Evolutionary conservation across 2,797 vertebrate genomes (phyloP).

Genomic region (Hafferia zeledoni): DNA sequence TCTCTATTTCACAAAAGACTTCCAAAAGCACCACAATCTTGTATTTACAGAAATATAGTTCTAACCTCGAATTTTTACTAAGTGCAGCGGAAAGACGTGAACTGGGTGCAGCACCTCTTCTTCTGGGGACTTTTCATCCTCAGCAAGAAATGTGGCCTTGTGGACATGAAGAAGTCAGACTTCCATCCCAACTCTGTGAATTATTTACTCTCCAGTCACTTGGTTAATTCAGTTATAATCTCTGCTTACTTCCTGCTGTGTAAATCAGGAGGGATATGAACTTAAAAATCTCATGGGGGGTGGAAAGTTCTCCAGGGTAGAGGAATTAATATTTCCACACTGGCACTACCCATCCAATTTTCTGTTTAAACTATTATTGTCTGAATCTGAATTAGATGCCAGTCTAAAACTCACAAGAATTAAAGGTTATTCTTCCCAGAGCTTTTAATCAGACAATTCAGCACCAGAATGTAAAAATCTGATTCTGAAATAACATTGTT

Average conservation of each 20-base stretch:
- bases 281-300: neutral
- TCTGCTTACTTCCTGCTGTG: neutral
- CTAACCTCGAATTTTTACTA: neutral
- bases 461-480: neutral
- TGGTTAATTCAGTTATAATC: slow-evolving; percentile 5
- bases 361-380: neutral
- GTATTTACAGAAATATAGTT: neutral
- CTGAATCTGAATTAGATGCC: neutral
- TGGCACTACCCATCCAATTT: neutral
- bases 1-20: neutral
- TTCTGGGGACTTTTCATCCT: neutral
- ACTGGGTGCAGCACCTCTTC: neutral
- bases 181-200: neutral
- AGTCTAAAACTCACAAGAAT: neutral
- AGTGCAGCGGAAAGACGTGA: neutral
- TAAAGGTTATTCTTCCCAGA: neutral
- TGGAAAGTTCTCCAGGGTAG: neutral
- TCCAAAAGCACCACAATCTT: neutral
- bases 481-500: neutral
- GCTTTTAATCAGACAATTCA: neutral
- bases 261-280: neutral
- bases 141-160: neutral
- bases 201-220: neutral
- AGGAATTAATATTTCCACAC: neutral
- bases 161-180: neutral